Percentiles rank a stretch among this genome's conserved stretches.
Conservation (phyloP, 1,140 invertebrate genomes). For the Batillaria attramentaria region DNA sequence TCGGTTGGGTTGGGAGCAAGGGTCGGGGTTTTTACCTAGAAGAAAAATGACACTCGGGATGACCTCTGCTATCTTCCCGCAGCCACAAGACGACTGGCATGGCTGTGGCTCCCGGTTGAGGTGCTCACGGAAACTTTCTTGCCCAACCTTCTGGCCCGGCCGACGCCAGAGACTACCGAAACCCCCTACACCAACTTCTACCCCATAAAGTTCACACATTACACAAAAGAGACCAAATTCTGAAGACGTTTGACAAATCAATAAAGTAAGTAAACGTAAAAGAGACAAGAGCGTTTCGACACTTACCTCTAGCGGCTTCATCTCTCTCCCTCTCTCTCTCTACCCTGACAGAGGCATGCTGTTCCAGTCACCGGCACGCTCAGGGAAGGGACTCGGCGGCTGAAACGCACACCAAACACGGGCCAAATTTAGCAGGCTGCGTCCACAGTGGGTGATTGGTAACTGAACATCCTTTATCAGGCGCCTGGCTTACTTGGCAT, state of each 20-base stretch:
- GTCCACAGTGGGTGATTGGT: conserved; percentile 18
- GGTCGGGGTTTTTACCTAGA: not conserved
- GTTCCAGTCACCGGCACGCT: conserved; percentile 15
- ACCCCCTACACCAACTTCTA: not conserved
- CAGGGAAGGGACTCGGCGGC: not conserved
- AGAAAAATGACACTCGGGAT: conserved; percentile 24
- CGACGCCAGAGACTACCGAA: not conserved
- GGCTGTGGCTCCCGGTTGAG: not conserved
- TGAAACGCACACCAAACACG: conserved; percentile 28
- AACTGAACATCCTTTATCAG: conserved; percentile 28
- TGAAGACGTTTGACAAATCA: not conserved
- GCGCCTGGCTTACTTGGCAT: not conserved
- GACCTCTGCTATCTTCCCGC: conserved; percentile 18
- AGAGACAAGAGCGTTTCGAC: not conserved
- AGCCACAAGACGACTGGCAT: conserved; percentile 16
- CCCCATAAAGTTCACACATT: not conserved
- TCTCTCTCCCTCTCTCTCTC: not conserved
- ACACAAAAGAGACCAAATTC: not conserved
- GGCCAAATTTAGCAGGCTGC: conserved; percentile 32
- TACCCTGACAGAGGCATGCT: conserved; percentile 27
- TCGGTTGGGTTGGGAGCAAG: not conserved
- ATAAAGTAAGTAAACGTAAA: not conserved
- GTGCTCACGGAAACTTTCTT: not conserved
- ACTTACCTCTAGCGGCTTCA: conserved; percentile 32
- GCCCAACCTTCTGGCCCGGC: not conserved